A percentile compares a stretch with the other conserved stretches of the same genome.
Evolutionary conservation across 2,113 vertebrate species (phyloP).

Genomic region (Chascanopsetta lugubris): DNA sequence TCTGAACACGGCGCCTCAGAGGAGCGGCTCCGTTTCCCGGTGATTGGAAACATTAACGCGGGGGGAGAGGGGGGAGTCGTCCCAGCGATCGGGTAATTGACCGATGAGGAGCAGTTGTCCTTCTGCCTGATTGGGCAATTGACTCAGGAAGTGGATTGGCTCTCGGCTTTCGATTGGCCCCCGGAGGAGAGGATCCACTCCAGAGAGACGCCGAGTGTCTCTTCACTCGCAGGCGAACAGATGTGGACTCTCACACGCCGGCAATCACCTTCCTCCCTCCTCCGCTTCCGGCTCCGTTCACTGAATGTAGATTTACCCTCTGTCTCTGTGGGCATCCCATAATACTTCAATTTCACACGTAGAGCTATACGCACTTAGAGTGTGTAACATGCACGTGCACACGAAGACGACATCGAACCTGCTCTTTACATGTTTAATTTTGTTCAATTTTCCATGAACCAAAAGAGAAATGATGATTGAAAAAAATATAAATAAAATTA

Average conservation of each 20-base stretch:
- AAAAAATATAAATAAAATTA: no score
- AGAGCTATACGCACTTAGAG: no score
- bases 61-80: slow-evolving; percentile 3
- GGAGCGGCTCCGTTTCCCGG: background rate
- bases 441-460: no score
- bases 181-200: slow-evolving; percentile 23
- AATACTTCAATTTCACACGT: background rate
- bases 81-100: slow-evolving; percentile 53
- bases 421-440: no score
- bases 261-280: slow-evolving; percentile 40
- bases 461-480: no score
- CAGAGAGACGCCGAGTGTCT: slow-evolving; percentile 39
- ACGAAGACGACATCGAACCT: no score
- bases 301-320: background rate
- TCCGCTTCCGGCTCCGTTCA: background rate
- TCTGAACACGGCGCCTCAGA: background rate
- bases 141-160: slow-evolving; percentile 40
- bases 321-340: no score
- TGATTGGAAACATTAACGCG: slow-evolving; percentile 19
- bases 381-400: no score
- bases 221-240: slow-evolving; percentile 40
- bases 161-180: slow-evolving; percentile 45
- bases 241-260: slow-evolving; percentile 34
- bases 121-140: slow-evolving; percentile 62
- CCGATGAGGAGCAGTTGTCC: slow-evolving; percentile 57